A percentile compares a stretch with the other conserved stretches of the same genome.
Conservation (phyloP, 2,113 vertebrate genomes). For the Gymnocephalus cernua region DNA sequence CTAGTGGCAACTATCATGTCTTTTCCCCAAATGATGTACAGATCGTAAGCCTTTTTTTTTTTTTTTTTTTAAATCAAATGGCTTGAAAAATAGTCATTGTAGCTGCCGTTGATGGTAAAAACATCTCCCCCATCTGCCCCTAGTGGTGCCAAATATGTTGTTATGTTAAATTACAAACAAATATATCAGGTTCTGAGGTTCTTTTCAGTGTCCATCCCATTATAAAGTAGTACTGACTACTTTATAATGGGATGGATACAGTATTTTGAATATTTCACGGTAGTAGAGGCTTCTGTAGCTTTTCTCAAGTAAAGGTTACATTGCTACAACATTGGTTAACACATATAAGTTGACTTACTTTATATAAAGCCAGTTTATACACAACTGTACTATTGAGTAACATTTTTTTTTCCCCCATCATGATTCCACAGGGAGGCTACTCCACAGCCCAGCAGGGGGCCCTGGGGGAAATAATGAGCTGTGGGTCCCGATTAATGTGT, state of each 20-base stretch:
- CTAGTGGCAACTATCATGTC: too few relatives aligned
- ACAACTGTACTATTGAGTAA: neutral
- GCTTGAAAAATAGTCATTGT: too few relatives aligned
- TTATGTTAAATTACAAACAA: too few relatives aligned
- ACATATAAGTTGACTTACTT: neutral
- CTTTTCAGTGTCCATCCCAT: neutral
- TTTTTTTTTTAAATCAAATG: too few relatives aligned
- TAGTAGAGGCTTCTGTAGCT: neutral
- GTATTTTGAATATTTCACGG: too few relatives aligned
- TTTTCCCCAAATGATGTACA: too few relatives aligned
- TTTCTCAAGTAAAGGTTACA: neutral
- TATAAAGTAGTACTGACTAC: neutral
- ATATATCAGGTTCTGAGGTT: neutral
- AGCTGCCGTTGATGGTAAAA: too few relatives aligned
- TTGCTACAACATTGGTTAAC: neutral
- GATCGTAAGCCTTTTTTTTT: too few relatives aligned
- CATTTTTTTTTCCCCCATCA: neutral
- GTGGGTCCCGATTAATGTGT: neutral
- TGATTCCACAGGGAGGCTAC: neutral
- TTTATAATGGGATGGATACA: neutral
- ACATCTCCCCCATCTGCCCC: too few relatives aligned
- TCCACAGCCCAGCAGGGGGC: too few relatives aligned
- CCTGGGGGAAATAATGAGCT: neutral
- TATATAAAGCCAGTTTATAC: neutral
- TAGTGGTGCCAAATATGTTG: too few relatives aligned